Percentiles rank a stretch among this genome's conserved stretches.
Conservation (phyloP, 2,888 invertebrate genomes). For the Molorchus minor region DNA sequence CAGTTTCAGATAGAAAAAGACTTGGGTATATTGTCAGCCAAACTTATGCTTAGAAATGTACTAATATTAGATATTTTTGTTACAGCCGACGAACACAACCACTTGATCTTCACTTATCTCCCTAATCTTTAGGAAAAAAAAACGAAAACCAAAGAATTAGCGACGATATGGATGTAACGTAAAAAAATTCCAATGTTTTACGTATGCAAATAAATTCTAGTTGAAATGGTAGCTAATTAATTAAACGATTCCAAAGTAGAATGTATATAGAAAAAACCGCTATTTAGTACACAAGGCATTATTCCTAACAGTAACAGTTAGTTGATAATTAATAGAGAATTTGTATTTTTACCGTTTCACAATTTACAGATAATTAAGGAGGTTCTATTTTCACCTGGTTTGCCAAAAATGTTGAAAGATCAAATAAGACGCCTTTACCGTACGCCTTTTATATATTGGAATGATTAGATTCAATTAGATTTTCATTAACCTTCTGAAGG, state of each 20-base stretch:
- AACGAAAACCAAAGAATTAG: conserved; percentile 48
- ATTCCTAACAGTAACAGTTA: conserved; percentile 20
- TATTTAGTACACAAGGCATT: conserved; percentile 24
- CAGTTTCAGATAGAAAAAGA: too few species aligned
- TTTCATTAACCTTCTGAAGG: too few species aligned
- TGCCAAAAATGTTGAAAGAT: too few species aligned
- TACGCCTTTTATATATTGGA: too few species aligned
- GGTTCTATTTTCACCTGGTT: too few species aligned
- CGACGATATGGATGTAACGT: conserved; percentile 38
- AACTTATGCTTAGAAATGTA: too few species aligned
- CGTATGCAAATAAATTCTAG: conserved; percentile 38
- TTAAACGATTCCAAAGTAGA: conserved; percentile 38
- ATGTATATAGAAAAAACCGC: conserved; percentile 19
- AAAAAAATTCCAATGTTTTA: conserved; percentile 33
- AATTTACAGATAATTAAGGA: too few species aligned
- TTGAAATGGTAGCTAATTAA: conserved; percentile 40
- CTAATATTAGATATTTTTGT: conserved; percentile 24
- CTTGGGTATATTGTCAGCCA: too few species aligned
- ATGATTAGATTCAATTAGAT: too few species aligned
- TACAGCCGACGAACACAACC: conserved; percentile 37
- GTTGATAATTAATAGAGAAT: conserved; percentile 9
- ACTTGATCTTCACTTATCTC: conserved; percentile 39
- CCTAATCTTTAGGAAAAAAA: conserved; percentile 40
- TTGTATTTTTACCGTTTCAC: too few species aligned
- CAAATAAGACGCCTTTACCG: too few species aligned